These are phyloP conservation scores for Leucoraja erinaceus DNA, from an alignment of 2,113 vertebrate genomes.

Conservation along the genomic window DNA sequence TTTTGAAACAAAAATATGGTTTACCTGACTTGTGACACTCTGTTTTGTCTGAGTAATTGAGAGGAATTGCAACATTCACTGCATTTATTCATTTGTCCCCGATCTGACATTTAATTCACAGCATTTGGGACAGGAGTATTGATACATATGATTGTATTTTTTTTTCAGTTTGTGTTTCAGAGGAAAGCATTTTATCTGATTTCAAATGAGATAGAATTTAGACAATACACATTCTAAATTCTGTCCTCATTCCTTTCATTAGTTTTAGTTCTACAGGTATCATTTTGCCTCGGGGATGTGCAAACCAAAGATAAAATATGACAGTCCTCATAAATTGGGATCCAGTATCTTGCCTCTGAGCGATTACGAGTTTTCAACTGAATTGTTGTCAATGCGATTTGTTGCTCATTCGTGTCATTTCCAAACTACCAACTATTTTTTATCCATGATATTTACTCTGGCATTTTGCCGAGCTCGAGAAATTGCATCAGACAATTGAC, in stretches of 20 bases:
- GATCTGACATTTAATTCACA: not conserved
- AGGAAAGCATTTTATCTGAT: not conserved
- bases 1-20: constrained; percentile 4
- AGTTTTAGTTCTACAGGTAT: not conserved
- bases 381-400: not conserved
- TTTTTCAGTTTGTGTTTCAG: not conserved
- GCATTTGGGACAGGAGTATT: not conserved
- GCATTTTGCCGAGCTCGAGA: not conserved
- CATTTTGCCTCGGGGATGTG: not conserved
- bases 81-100: not conserved
- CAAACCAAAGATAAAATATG: not conserved
- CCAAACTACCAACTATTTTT: not conserved
- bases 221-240: not conserved
- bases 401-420: not conserved
- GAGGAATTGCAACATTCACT: not conserved
- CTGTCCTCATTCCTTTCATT: not conserved
- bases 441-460: not conserved
- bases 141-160: not conserved
- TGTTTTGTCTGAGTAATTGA: not conserved
- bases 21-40: not conserved
- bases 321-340: not conserved
- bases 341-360: not conserved
- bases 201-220: not conserved
- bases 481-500: not conserved
- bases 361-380: not conserved